Evolutionary conservation across 2,888 invertebrate species (phyloP), one percentile per base, ranked within the genome.

Genomic region (Steromphala cineraria): DNA sequence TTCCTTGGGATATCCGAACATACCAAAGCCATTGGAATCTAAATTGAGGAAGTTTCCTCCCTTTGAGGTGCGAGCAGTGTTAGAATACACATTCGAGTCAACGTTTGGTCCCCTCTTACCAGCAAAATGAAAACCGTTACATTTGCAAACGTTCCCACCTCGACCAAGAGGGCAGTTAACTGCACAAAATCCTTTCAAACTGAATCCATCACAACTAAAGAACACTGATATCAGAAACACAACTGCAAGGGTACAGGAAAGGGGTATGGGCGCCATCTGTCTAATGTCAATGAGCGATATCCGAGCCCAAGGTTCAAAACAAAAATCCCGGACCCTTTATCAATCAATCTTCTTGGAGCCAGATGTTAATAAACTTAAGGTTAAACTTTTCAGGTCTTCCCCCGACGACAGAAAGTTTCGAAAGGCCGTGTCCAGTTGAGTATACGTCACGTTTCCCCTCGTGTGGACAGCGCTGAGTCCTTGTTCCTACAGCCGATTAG

Each of bases 111-210:
- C 71, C 67, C 89, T 78, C 84, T 91, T 91, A 0, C 91, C 91
- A 19, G 91, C 90, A 79, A 91, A 91, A 82, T 91, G 91, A 75
- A 90, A 90, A 40, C 90, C 91, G 82, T 88, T 91, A 79, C 91
- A 91, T 80, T 85, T 85, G 78, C 91, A 91, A 15, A 91, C 81
- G 82, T 90, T 90, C 2, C 91, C 91, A 0, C 91, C 91, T 28
- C 84, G 82, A n/a, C 91, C 91, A 31, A 82, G 78, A 74, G 85
- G 85, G 80, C 89, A 89, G 31, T 85, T 82, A 40, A 80, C 67
- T 21, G 82, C 84, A 82, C 89, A 89, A 76, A 87, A 89, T 52
- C 80, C 82, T 79, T 87, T 80, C 24, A 89, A 67, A 40, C 75
- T 24, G 36, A 80, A 80, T 24, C 67, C 52, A n/a, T 71, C 28